Base-by-base conservation (phyloP, 1,140 invertebrate genomes). In the Nebria ingens region DNA sequence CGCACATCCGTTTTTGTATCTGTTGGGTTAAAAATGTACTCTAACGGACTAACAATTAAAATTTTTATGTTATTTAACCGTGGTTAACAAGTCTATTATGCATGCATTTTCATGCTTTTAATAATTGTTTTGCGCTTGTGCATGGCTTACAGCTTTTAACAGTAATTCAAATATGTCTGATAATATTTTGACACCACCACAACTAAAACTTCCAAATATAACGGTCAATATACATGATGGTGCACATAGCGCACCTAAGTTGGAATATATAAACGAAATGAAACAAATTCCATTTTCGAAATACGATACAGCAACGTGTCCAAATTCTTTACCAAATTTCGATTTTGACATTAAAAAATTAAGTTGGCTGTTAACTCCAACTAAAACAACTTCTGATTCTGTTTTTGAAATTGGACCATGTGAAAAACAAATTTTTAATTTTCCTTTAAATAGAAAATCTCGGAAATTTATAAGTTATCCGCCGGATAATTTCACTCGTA, bases 381-480 rank as follows among this genome's bases (percentile, higher is more conserved):
- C 15, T 45, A 29, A 29, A 29, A 29, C 4, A 29, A 17, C 15
- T 4, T 45, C 17, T 6, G 6, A 34, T 34, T 6, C n/a, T 9
- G n/a, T 34, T 34, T 9, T 9, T 45, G 6, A 9, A 12, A 17
- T 12, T 45, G 9, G 17, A 45, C 4, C 17, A 6, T 4, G 17
- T 45, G 40, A 45, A 4, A 11, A 6, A 11, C 40, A 9, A 45
- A 17, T 12, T 45, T 45, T 3, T 45, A 4, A 9, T 9, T 45
- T 45, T 45, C 9, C 4, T 45, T 12, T 45, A 17, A 11, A 45
- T 17, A 45, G 17, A 45, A 45, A 17, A 17, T 45, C 17, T 45
- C 9, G 40, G 3, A 45, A 45, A 45, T 45, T 11, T 17, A 45
- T 12, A 45, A 45, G 40, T 45, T 45, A 45, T 45, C 40, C 40